phyloP scores from a whole-genome alignment of 2,113 vertebrate genomes.

The Chloroceryle aenea region DNA sequence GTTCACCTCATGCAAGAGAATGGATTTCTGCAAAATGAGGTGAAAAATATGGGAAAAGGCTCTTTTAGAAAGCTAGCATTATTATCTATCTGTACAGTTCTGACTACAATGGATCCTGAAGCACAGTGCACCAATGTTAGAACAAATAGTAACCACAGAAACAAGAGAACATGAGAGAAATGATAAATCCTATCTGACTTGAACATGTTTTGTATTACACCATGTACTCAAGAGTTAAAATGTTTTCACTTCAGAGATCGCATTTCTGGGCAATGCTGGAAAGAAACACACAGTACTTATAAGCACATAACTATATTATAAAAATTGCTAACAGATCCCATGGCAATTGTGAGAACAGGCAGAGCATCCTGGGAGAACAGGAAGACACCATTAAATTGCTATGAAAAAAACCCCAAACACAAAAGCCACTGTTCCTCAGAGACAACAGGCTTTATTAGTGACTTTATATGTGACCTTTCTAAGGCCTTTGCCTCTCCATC shows the following conservation, averaged over 20 bases:
- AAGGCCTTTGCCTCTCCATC: not conserved
- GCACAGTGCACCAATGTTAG: not conserved
- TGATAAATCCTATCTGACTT: not conserved
- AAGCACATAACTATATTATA: not conserved
- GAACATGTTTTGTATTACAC: not conserved
- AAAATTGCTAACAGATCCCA: not conserved
- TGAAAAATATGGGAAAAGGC: not conserved
- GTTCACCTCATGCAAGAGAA: not conserved
- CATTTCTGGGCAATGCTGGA: not conserved
- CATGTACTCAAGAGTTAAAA: not conserved
- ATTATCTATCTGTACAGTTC: not conserved
- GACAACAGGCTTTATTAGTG: not conserved
- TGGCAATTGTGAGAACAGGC: not conserved
- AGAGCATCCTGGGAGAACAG: not conserved
- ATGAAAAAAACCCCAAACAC: not conserved
- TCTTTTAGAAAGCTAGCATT: not conserved
- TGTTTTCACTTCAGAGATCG: not conserved
- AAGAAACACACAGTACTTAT: not conserved
- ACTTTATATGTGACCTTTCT: not conserved
- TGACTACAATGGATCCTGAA: not conserved
- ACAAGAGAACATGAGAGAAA: not conserved
- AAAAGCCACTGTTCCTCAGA: not conserved
- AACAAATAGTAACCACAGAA: not conserved
- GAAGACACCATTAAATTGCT: not conserved
- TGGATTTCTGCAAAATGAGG: not conserved